Percentiles rank a stretch among this genome's conserved stretches.
These are phyloP conservation scores for Ictalurus furcatus DNA, from an alignment of 2,113 vertebrate genomes.

Conservation along the genomic window DNA sequence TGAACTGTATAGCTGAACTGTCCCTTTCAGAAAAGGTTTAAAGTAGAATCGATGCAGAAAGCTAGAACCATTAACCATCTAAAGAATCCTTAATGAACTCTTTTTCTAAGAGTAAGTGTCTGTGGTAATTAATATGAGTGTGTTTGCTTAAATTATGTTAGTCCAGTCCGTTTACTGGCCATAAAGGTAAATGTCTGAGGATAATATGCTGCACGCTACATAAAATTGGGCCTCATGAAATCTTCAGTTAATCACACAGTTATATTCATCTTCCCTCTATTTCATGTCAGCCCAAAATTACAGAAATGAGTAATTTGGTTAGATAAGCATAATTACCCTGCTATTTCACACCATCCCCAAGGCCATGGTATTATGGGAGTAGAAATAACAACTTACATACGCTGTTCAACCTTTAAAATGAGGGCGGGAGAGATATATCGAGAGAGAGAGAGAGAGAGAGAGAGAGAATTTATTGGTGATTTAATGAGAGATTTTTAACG, in stretches of 20 bases:
- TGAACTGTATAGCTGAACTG: not conserved
- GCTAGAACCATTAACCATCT: not conserved
- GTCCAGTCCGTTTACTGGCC: conserved; percentile 11
- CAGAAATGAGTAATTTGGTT: conserved; percentile 44
- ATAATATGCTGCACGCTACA: conserved; percentile 34
- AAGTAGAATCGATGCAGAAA: not conserved
- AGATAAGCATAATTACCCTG: conserved; percentile 55
- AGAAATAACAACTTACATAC: conserved; percentile 50
- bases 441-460: conserved; percentile 44
- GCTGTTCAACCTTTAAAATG: conserved; percentile 46
- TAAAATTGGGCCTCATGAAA: conserved; percentile 31
- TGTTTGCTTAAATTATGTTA: conserved; percentile 21
- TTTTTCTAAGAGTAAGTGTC: not conserved
- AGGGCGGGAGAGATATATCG: conserved; percentile 1
- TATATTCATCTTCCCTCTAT: conserved; percentile 24
- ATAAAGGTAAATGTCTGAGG: conserved; percentile 29
- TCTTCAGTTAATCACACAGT: conserved; percentile 22
- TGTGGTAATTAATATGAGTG: conserved; percentile 19
- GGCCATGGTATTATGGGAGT: conserved; percentile 48
- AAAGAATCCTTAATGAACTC: not conserved
- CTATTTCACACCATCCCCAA: conserved; percentile 43
- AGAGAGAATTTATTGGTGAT: conserved; percentile 40
- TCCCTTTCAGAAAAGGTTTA: not conserved
- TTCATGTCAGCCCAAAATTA: conserved; percentile 40
- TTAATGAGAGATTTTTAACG: conserved; percentile 67